These are phyloP conservation scores for Nicator chloris DNA, from an alignment of 2,113 vertebrate genomes.

Conservation along the genomic window DNA sequence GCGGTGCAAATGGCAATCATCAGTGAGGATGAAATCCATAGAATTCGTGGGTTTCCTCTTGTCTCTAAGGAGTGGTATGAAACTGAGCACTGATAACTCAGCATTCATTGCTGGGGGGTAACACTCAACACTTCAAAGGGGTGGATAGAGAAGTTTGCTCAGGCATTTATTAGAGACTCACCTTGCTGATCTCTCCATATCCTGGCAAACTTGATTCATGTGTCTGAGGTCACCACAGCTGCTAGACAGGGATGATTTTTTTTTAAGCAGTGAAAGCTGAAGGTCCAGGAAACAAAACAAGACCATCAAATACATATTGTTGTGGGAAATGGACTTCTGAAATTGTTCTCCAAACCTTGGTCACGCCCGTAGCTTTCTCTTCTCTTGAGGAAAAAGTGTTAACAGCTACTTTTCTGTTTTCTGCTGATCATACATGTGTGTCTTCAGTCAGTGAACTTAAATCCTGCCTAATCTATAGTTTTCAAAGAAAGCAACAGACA, in stretches of 20 bases:
- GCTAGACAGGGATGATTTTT: background rate
- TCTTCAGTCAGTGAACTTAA: background rate
- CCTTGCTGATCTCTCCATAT: background rate
- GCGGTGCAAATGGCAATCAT: background rate
- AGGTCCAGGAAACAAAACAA: background rate
- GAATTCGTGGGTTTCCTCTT: background rate
- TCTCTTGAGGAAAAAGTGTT: background rate
- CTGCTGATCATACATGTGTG: background rate
- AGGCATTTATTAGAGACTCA: background rate
- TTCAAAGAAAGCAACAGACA: background rate
- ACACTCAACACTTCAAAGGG: background rate
- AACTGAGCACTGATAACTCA: background rate
- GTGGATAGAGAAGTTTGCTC: background rate
- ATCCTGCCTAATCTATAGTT: background rate
- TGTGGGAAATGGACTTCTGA: background rate
- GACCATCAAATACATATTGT: background rate
- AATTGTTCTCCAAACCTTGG: background rate
- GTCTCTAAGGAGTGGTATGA: background rate
- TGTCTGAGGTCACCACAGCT: background rate
- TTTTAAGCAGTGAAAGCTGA: background rate
- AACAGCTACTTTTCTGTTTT: background rate
- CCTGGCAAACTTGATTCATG: background rate
- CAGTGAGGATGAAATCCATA: background rate
- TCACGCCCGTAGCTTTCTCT: background rate
- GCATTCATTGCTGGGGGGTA: background rate